phyloP scores from a whole-genome alignment of 2,113 vertebrate genomes.

The Tringa solitaria region DNA sequence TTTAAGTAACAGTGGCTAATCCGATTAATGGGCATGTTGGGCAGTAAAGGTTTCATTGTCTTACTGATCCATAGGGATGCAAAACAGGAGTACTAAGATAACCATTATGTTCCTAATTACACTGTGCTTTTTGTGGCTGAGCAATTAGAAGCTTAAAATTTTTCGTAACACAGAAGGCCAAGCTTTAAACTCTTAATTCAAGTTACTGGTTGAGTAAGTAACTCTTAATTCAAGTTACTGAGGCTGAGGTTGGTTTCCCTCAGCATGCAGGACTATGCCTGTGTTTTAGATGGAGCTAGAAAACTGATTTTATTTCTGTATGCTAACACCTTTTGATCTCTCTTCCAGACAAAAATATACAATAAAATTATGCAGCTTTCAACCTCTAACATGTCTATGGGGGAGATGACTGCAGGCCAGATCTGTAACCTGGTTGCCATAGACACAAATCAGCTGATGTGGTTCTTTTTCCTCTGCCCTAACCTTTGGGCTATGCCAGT shows the following conservation, averaged over 20 bases:
- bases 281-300: not conserved
- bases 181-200: not conserved
- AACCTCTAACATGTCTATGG: constrained; percentile 98
- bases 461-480: constrained; percentile 98
- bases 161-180: not conserved
- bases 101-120: not conserved
- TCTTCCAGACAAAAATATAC: constrained; percentile 94
- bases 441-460: constrained; percentile 98
- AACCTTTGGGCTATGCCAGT: constrained; percentile 99
- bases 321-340: not conserved
- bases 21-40: not conserved
- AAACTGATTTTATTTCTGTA: not conserved
- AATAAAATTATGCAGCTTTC: constrained; percentile 98
- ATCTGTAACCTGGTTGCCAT: constrained; percentile 98
- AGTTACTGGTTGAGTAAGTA: too few relatives aligned
- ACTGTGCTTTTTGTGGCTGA: not conserved
- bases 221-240: not conserved
- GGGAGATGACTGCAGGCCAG: constrained; percentile 93
- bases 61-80: not conserved
- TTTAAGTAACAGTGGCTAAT: not conserved
- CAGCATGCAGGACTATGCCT: not conserved
- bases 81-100: not conserved
- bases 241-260: not conserved
- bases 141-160: not conserved
- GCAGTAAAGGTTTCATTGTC: not conserved